Base-by-base conservation (phyloP, 2,888 invertebrate species). In the Cephus sareptanus region DNA sequence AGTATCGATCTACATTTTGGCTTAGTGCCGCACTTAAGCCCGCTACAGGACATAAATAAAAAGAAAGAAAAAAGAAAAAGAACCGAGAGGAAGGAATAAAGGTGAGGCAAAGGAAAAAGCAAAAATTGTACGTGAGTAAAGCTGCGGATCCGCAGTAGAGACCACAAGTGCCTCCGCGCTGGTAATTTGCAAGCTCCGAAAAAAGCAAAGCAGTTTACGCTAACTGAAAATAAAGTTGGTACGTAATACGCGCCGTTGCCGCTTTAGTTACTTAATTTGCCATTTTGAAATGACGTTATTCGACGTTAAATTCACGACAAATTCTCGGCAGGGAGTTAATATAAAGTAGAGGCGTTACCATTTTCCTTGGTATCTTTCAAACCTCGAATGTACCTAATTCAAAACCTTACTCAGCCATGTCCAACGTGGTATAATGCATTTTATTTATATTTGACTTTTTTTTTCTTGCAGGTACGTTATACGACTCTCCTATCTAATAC, bases 381-480 rank as follows among this genome's bases (percentile, higher is more conserved):
- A 40, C 40, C 4, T 15, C 15, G 1, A 40, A 15, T 40, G 0
- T 1, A 4, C 15, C 40, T 4, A 37, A 40, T 40, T 40, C 40
- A 40, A 4, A 40, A 40, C 15, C 4, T 40, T 15, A 15, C 40
- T 4, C 40, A 4, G 15, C 40, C 1, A 4, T 40, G 40, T 40
- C 6, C 40, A 15, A 40, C 15, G 15, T 40, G 13, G 15, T 40
- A 40, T 6, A 1, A 40, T 15, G 15, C 15, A 13, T 40, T 40
- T 40, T 40, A 40, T 40, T 40, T 40, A 40, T 71, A 33, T 68
- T 31, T 11, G 35, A 74, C 13, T 78, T 80, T 12, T 83, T 79
- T 56, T 56, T 34, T 85, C 81, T 85, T 85, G 56, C 84, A 85
- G 85, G 85, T 84, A 84, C 73, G 84, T 83, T 80, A 79, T 74